Evolutionary conservation across 1,140 invertebrate genomes (phyloP).

Genomic region (Odontomachus brunneus): DNA sequence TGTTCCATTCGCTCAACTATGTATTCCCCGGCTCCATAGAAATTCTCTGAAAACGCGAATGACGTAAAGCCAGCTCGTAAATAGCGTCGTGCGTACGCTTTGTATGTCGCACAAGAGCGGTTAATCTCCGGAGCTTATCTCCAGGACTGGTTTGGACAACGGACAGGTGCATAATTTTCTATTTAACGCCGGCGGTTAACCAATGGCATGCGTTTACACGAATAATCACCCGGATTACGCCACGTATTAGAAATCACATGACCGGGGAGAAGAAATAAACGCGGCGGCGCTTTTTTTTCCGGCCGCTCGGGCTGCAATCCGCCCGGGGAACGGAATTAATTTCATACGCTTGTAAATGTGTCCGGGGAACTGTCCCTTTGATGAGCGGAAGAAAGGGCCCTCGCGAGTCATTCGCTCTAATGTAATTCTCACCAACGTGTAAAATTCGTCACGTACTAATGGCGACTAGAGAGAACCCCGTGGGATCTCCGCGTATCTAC

Average conservation of each 20-base stretch:
- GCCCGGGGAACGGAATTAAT: constrained; percentile 48
- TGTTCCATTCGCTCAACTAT: neutral
- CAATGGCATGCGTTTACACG: constrained; percentile 23
- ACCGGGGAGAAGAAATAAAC: neutral
- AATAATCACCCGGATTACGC: constrained; percentile 30
- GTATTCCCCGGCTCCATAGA: constrained; percentile 3
- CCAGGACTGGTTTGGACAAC: constrained; percentile 36
- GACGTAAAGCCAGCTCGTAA: constrained; percentile 59
- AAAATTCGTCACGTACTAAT: constrained; percentile 75
- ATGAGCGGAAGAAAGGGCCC: constrained; percentile 57
- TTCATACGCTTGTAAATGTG: constrained; percentile 37
- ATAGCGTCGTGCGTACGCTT: constrained; percentile 19
- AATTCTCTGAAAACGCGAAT: constrained; percentile 38
- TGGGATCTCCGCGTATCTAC: constrained; percentile 42
- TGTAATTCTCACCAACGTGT: constrained; percentile 75
- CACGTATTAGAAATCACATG: constrained; percentile 41
- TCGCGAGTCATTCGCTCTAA: constrained; percentile 70
- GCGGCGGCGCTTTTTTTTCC: neutral
- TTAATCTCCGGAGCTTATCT: constrained; percentile 15
- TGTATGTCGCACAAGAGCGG: constrained; percentile 33
- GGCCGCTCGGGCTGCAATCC: neutral
- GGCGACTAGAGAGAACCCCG: constrained; percentile 34
- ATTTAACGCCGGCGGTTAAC: constrained; percentile 45
- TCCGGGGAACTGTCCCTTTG: constrained; percentile 64
- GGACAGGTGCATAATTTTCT: constrained; percentile 63